phyloP scores from a whole-genome alignment of 2,113 vertebrate species.

The Mirounga angustirostris region DNA sequence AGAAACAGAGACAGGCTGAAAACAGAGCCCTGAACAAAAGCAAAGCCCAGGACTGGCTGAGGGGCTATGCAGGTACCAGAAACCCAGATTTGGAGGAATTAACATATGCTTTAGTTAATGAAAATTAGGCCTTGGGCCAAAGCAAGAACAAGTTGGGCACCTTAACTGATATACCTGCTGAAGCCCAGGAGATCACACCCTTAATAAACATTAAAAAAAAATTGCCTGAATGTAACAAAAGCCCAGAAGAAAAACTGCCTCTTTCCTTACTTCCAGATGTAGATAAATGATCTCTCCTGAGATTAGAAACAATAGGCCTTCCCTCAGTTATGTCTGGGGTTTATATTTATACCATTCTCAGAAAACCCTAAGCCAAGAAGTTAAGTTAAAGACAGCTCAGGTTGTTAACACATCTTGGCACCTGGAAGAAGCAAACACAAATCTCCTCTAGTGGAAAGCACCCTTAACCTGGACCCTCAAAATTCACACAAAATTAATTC shows the following conservation, averaged over 20 bases:
- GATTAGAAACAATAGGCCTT: background rate
- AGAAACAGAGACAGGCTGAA: background rate
- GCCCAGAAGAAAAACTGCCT: background rate
- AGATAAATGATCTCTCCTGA: background rate
- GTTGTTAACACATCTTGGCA: background rate
- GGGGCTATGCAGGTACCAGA: background rate
- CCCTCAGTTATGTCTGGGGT: background rate
- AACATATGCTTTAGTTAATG: background rate
- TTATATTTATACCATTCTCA: background rate
- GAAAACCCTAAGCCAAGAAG: constrained; percentile 11
- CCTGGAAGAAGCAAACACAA: constrained; percentile 36
- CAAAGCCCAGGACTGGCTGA: background rate
- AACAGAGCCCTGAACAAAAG: background rate
- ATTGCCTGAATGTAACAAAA: background rate
- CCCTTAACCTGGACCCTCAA: background rate
- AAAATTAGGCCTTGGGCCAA: background rate
- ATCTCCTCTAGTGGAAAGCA: background rate
- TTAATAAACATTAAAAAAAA: background rate
- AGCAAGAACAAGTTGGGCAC: background rate
- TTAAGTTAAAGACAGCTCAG: constrained; percentile 27
- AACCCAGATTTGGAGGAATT: background rate
- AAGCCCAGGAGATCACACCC: background rate
- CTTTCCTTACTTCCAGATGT: background rate
- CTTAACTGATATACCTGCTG: background rate
- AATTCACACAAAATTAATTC: background rate